phyloP scores from a whole-genome alignment of 2,888 invertebrate species.

The Lumbricus terrestris region DNA sequence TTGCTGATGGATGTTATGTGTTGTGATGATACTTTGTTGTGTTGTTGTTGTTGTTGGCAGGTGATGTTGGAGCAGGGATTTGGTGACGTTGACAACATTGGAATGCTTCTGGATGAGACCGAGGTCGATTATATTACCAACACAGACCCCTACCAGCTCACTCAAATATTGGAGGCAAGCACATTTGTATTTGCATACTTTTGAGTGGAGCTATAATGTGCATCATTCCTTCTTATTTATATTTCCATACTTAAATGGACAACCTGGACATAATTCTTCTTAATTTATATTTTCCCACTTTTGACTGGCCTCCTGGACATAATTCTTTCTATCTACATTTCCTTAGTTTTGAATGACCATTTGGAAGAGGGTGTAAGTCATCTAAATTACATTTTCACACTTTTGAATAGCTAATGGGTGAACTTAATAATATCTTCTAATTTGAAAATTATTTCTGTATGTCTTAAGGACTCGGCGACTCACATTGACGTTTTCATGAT shows the following conservation, averaged over 20 bases:
- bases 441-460: background rate
- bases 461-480: background rate
- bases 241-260: too few relatives aligned
- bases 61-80: background rate
- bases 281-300: too few relatives aligned
- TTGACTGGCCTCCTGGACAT: background rate
- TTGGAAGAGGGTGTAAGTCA: background rate
- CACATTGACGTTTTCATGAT: conserved; percentile 20
- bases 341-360: background rate
- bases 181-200: background rate
- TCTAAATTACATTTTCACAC: background rate
- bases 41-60: background rate
- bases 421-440: background rate
- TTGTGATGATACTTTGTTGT: background rate
- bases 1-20: too few relatives aligned
- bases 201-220: too few relatives aligned
- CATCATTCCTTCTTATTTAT: too few relatives aligned
- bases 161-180: conserved; percentile 5
- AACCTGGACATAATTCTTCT: too few relatives aligned
- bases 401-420: background rate
- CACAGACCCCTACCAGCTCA: background rate
- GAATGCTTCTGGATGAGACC: conserved; percentile 6
- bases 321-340: background rate
- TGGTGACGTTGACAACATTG: background rate
- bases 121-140: background rate